Evolutionary conservation across 2,797 vertebrate species (phyloP), one percentile per base, ranked within the genome.

Genomic region (Nyctalus aviator): DNA sequence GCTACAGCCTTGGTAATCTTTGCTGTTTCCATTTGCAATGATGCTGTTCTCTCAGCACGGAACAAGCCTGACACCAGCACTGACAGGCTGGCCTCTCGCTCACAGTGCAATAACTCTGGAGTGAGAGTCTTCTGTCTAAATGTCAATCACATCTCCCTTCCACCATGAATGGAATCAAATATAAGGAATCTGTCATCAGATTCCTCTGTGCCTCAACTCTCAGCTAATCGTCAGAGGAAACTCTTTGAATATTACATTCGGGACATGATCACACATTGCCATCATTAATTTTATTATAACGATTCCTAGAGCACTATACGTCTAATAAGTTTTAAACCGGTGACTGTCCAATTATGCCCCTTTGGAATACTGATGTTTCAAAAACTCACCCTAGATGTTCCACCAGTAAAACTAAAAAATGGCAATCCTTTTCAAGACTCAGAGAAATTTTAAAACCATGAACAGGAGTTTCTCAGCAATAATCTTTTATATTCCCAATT

Each of bases 21-120:
- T 96, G 35, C 78, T 89, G 79, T 79, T 71, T 88, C 88, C 95
- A 82, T 95, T 90, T 97, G 83, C 94, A 94, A 44, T 41, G 57
- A 88, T 82, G 92, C 88, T 91, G 21, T 89, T 96, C 95, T 96
- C 96, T 93, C 72, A 1, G 68, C 25, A 6, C 25, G 21, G 27
- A n/a, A 23, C 27, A 53, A 21, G 27, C 27, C 2, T 76, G 68
- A 35, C n/a, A 53, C 37, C 37, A 64, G 7, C 44, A 32, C 50
- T 69, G 71, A 32, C 71, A 41, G 32, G 55, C 17, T 8, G 2
- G 57, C 44, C 66, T 13, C 73, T 35, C 5, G 15, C 17, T 66
- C 30, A 10, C 79, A 68, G 17, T 25, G 18, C 25, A 20, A 55
- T 18, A 37, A 30, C n/a, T 59, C 62, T 9, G 7, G 9, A 69